Base-by-base conservation (phyloP, 1,140 invertebrate species). In the Grapholita molesta region DNA sequence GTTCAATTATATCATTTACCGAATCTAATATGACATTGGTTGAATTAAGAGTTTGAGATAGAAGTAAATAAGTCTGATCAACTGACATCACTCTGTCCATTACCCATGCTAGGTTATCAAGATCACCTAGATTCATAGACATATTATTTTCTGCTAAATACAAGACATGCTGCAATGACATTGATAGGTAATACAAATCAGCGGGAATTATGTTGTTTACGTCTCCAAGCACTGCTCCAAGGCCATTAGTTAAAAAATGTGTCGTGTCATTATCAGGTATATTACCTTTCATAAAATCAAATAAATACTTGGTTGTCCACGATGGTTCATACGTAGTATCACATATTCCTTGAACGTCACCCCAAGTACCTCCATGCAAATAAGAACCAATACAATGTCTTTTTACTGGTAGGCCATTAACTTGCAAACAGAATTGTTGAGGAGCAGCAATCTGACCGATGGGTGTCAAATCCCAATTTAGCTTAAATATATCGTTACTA, bases 21-120 rank as follows among this genome's bases (percentile, higher is more conserved):
- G 92, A 88, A 75, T 93, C 92, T 25, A 94, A 75, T 32, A 93
- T 85, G 23, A 92, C 85, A 76, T 93, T 93, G 2, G 93, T 93
- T 9, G 93, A 93, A 72, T 93, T 94, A 25, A 93, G 78, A 15
- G 85, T 85, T 71, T 91, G 86, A 5, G 93, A 87, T 72, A 91
- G 79, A 55, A 77, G 80, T 52, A 93, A 79, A 65, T 89, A 89
- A n/a, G 72, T 72, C 38, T 77, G 74, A 73, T 93, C 87, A 0
- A 93, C 75, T 24, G 86, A 66, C 78, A 92, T 87, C 15, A 93
- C 68, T 77, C 86, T 90, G 74, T 93, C 86, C 78, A 93, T 92
- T 21, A 90, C 87, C 70, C 78, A 87, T 2, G 93, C 90, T 48
- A 93, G 85, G 65, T 93, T 91, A 28, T 80, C 69, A 21, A 89